Percentiles rank a stretch among this genome's conserved stretches.
These are phyloP conservation scores for Parazoanthus darwini DNA, from an alignment of 92 coral and sea anemone genomes.

Conservation along the genomic window DNA sequence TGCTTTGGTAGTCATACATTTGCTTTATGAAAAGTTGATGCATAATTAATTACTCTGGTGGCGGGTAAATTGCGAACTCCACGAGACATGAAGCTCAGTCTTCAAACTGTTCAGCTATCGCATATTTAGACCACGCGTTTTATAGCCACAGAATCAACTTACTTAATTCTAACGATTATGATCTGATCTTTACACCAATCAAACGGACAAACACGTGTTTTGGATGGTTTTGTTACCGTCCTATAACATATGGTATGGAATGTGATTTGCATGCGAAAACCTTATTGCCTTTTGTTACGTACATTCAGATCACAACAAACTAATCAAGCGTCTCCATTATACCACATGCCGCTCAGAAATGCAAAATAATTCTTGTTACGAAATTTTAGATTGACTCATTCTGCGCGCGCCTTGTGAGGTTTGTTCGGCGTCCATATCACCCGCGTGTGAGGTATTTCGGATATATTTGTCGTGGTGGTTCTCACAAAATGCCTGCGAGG, in stretches of 20 bases:
- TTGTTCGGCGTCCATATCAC: not conserved
- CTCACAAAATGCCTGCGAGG: not conserved
- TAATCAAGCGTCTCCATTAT: slow-evolving; percentile 15
- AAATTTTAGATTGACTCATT: slow-evolving; percentile 27
- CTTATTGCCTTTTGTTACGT: not conserved
- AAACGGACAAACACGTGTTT: not conserved
- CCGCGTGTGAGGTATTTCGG: not conserved
- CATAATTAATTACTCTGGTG: not conserved
- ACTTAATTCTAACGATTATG: too few relatives aligned
- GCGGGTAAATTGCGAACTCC: not conserved
- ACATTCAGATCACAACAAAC: slow-evolving; percentile 12
- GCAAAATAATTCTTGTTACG: slow-evolving; percentile 15
- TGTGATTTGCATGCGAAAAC: not conserved
- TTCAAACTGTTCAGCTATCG: not conserved
- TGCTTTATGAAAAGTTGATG: not conserved
- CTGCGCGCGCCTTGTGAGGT: not conserved
- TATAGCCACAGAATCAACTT: not conserved
- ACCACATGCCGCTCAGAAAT: slow-evolving; percentile 30
- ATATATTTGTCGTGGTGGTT: not conserved
- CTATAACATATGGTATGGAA: not conserved
- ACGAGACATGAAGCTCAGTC: not conserved
- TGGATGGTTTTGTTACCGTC: not conserved
- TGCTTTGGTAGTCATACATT: not conserved
- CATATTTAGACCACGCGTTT: not conserved
- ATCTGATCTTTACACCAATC: not conserved